Base-by-base conservation (phyloP, 2,113 vertebrate genomes). In the Podiceps cristatus region DNA sequence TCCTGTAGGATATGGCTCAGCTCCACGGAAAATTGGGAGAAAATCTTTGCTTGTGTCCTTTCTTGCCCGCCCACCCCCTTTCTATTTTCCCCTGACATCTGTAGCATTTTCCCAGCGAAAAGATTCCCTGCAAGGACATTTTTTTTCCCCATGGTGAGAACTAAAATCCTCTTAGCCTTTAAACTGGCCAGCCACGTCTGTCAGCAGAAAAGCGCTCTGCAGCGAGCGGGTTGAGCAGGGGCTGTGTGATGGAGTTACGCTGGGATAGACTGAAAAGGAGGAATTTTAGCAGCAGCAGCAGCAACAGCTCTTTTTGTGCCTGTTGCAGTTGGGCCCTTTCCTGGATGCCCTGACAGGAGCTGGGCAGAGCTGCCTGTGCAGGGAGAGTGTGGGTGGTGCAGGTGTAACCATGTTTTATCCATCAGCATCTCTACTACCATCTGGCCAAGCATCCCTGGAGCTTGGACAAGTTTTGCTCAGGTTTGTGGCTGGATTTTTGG, bases 111-210 rank as follows among this genome's bases (percentile, higher is more conserved):
- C 50, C 52, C 60, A 19, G 31, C 66, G 62, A 72, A 85, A 27
- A 76, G 37, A 13, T 72, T 87, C 40, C 42, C 49, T 68, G 19
- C 83, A 94, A 92, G 49, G 83, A 63, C 20, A 5, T 52, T 25
- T 47, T 52, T 73, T 79, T 88, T 56, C 62, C 27, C 40, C 50
- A 37, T 15, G 22, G 69, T 58, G 78, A 90, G 78, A 62, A 93
- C 64, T 72, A 75, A 88, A 96, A 95, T 96, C 92, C 85, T 95
- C 95, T 85, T 86, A 91, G 53, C 6, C 2, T 75, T 91, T 84
- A 67, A 76, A 76, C 55, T 67, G 55, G 12, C 60, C 74, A 23
- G 47, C 67, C 17, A 1, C 18, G 7, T 44, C 87, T 1, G 8
- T 62, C 9, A 7, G 53, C 28, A 11, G 77, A 24, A 91, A 85